phyloP scores from a whole-genome alignment of 2,113 vertebrate species.

The Tachycineta bicolor region DNA sequence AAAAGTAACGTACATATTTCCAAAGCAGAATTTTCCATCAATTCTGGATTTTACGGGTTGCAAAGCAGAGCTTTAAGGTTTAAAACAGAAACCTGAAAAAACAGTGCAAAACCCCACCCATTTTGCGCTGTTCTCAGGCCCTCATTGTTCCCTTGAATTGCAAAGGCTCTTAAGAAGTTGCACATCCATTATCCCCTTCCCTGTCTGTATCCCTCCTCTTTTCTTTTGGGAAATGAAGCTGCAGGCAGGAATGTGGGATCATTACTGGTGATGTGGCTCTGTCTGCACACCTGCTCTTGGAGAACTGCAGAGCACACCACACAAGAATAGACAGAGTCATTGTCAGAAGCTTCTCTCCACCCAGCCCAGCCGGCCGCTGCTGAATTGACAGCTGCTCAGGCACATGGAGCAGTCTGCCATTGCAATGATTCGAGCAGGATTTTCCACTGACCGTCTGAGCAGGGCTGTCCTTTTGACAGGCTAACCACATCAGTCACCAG shows the following conservation, averaged over 20 bases:
- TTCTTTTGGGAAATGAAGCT: background rate
- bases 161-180: slow-evolving; percentile 9
- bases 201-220: background rate
- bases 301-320: background rate
- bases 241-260: background rate
- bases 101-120: background rate
- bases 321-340: background rate
- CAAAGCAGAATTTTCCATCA: background rate
- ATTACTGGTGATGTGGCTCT: background rate
- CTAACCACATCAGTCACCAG: slow-evolving; percentile 51
- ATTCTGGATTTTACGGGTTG: background rate
- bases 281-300: background rate
- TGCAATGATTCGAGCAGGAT: slow-evolving; percentile 7
- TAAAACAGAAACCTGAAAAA: background rate
- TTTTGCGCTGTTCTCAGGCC: background rate
- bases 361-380: background rate
- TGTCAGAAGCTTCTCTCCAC: background rate
- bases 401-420: background rate
- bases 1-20: background rate
- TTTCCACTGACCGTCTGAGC: background rate
- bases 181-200: background rate
- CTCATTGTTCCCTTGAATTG: background rate
- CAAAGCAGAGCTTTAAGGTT: background rate
- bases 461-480: slow-evolving; percentile 19
- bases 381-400: slow-evolving; percentile 36